Base-by-base conservation (phyloP, 2,113 vertebrate species). In the Hoplias malabaricus region DNA sequence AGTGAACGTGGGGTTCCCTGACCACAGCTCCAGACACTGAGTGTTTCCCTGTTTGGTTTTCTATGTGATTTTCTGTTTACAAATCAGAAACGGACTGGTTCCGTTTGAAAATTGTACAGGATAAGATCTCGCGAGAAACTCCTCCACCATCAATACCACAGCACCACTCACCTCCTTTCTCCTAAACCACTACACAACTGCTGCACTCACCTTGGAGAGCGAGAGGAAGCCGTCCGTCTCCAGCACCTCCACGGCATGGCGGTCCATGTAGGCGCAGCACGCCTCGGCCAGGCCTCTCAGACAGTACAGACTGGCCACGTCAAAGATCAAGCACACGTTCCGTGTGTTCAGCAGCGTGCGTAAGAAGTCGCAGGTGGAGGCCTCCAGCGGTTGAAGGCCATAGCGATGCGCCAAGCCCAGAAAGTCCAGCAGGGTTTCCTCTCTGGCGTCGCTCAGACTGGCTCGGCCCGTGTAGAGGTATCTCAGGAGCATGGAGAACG, bases 391-490 rank as follows among this genome's bases (percentile, higher is more conserved):
- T 81, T 98, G 96, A 79, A 99, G 96, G 57, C 96, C 97, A 0
- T 98, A 99, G 86, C 97, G 97, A 88, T 99, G 96, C 43, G 98
- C 96, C 75, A 99, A 86, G 76, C 97, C 97, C 81, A 99, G 85
- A 80, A 99, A 98, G 89, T 99, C 98, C 61, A 99, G 90, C 68
- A 99, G 91, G 73, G 97, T 95, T 87, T 99, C 97, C 69, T 99
- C 98, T 23, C 94, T 94, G 81, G 96, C 96, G 10, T 96, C 95
- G 67, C 95, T 95, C 81, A 99, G 92, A 0, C 93, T 97, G 43
- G 96, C 97, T 73, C 96, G 92, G 62, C 98, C 97, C 5, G 96
- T 99, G 92, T 99, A 99, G 85, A 99, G 94, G 74, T 99, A 99
- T 77, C 94, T 93, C 23, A 99, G 88, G 40, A 99, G 91, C 96